Conservation (phyloP, 2,113 vertebrate genomes). For the Todiramphus saurophagus region DNA sequence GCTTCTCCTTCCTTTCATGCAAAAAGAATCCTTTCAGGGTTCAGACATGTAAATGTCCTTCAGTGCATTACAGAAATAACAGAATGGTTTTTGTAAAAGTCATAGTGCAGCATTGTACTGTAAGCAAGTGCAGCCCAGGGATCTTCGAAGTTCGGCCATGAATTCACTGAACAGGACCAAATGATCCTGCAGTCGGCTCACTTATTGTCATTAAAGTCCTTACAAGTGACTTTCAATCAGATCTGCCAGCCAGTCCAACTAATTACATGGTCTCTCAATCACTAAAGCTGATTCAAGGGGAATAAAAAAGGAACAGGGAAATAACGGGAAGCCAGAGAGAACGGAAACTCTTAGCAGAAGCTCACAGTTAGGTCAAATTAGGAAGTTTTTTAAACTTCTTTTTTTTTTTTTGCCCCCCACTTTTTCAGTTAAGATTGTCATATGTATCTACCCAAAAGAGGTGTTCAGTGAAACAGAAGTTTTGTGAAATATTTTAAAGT, state of each 20-base stretch:
- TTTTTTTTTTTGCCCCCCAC: rapidly evolving
- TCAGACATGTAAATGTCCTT: neutral
- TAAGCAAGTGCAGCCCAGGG: rapidly evolving
- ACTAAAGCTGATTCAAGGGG: constrained; percentile 19
- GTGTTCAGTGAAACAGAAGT: neutral
- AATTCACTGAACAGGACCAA: neutral
- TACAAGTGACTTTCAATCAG: neutral
- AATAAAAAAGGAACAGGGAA: neutral
- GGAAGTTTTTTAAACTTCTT: neutral
- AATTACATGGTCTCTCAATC: neutral
- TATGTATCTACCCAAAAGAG: neutral
- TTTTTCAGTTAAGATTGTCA: neutral
- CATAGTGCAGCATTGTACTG: neutral
- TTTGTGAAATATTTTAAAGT: neutral
- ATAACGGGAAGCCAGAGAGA: neutral
- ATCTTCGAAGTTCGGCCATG: neutral
- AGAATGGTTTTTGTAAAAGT: neutral
- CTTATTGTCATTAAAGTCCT: neutral
- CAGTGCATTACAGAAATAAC: neutral
- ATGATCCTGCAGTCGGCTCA: neutral
- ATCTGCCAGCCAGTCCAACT: neutral
- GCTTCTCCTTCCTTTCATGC: neutral
- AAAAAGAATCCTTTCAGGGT: neutral
- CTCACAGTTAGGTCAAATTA: neutral
- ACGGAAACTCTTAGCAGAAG: neutral